Base-by-base conservation (phyloP, 2,113 vertebrate genomes). In the Sakesphorus luctuosus region DNA sequence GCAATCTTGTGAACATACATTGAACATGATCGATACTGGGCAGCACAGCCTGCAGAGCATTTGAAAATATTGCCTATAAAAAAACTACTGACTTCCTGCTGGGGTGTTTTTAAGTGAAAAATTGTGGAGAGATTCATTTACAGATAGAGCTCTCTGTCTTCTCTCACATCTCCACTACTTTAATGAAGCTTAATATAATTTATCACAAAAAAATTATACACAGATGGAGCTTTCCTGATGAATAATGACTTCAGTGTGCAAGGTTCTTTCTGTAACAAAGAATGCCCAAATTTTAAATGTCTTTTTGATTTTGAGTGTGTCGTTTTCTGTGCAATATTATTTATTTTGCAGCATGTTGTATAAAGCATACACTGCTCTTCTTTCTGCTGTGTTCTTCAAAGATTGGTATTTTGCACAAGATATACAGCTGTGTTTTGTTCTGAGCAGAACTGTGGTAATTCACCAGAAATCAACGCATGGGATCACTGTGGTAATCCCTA, bases 191-290 rank as follows among this genome's bases (percentile, higher is more conserved):
- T 96, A 95, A 86, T 95, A 89, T 87, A 1, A 52, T 98, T 98
- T 98, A 95, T 98, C 96, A 98, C 95, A 97, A 97, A 95, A 95
- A 97, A 98, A 98, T 98, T 98, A 95, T 85, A 93, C 93, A 96
- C 96, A 97, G 95, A 97, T 97, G 95, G 93, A 96, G 92, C 87
- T 96, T 96, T 97, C 97, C 94, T 97, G 95, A 95, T 97, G 83
- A 95, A 83, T 97, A 97, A 97, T 97, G 79, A 94, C 91, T 84
- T 97, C 92, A 90, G 56, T 44, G 35, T 96, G 77, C 83, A 97
- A 95, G 56, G 72, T 96, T 97, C 89, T 96, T 95, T 95, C 89
- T 7, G 7, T 96, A 95, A 97, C 96, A 95, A 98, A 96, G 91
- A 97, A 96, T 97, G 66, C 55, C 77, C 43, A 96, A 96, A 95